Evolutionary conservation across 92 coral and sea anemone species (phyloP), one percentile per base, ranked within the genome.

Genomic region (Parazoanthus swiftii): DNA sequence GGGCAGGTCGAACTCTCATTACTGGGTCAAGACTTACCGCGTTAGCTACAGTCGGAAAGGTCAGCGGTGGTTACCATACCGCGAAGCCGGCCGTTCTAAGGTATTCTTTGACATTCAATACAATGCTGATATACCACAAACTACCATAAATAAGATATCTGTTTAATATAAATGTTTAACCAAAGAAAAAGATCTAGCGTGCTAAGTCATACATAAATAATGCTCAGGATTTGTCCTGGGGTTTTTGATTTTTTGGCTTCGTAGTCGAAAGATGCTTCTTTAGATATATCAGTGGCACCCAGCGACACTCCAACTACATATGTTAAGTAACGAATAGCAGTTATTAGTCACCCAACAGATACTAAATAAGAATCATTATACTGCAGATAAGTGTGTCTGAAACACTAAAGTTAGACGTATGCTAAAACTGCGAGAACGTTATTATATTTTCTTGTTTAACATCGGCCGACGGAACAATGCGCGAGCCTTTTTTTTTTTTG

Each of bases 11-110:
- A 92, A 94, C 89, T 77, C 91, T 20, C 88, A 89, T 79, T 93
- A 94, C 65, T 94, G 98, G 98, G 98, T 94, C 7, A 94, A 90
- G 56, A 86, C 90, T 26, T 94, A 94, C 89, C 85, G 79, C 23
- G 51, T 94, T 56, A 56, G 93, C 1, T 92, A 85, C 81, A 94
- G 98, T 44, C 89, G 74, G 38, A 92, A 92, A 26, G 95, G 94
- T 42, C 76, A 90, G 8, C 85, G 85, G 66, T 94, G 86, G 81
- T n/a, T 25, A 13, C 88, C 90, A 0, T 94, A 94, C 79, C 86
- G 86, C 36, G 98, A 92, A 68, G 82, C 89, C 10, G 68, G 94
- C 38, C 54, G 91, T 35, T 86, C 92, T 0, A 92, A 90, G 94
- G 98, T 94, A 63, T 26, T 8, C 8, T 1, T 33, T 71, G 37